phyloP scores from a whole-genome alignment of 2,113 vertebrate species.

The Otus sunia region DNA sequence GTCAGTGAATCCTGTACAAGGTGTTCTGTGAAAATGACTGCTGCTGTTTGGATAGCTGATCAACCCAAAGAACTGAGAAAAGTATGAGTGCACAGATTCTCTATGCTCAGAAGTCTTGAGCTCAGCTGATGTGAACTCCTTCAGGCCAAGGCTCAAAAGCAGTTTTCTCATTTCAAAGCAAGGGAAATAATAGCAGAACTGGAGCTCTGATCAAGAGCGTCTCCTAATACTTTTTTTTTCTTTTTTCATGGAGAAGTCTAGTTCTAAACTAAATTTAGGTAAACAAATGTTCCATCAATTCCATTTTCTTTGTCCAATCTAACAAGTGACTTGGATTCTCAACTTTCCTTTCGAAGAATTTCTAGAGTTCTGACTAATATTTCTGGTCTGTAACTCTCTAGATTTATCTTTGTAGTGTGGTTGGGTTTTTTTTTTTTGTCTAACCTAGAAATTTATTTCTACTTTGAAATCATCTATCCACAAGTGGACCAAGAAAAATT shows the following conservation, averaged over 20 bases:
- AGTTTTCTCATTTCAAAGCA: not conserved
- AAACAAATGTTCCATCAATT: not conserved
- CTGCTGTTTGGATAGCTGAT: not conserved
- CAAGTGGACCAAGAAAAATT: not conserved
- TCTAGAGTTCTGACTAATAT: not conserved
- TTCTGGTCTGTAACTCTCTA: not conserved
- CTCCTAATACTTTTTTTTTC: not conserved
- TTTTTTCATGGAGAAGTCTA: not conserved
- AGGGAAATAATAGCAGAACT: not conserved
- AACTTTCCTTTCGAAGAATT: not conserved
- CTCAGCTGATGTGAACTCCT: not conserved
- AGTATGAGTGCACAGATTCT: not conserved
- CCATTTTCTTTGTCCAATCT: not conserved
- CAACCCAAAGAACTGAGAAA: not conserved
- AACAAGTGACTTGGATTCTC: not conserved
- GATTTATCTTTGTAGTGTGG: not conserved
- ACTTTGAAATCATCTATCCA: not conserved
- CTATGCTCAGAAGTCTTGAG: accelerated
- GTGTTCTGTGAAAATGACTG: not conserved
- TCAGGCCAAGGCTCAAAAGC: not conserved
- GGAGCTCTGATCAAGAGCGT: not conserved
- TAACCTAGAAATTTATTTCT: not conserved
- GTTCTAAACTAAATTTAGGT: not conserved
- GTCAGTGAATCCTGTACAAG: not conserved
- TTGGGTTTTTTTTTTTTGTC: not conserved